Evolutionary conservation across 2,113 vertebrate genomes (phyloP), one percentile per base, ranked within the genome.

Genomic region (Notarius lentiginosus): DNA sequence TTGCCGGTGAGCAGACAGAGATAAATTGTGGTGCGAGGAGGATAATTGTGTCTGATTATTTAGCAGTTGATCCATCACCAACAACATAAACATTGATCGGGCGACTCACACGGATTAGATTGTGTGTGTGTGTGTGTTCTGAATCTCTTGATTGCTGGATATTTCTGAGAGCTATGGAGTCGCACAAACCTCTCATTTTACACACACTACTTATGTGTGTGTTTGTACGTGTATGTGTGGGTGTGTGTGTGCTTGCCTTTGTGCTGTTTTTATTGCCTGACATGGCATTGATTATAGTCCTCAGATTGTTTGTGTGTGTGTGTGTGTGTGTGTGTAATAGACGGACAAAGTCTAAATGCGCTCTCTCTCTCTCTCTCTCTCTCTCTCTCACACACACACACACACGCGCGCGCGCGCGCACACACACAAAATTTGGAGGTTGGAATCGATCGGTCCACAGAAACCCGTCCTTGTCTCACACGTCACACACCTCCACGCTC

Each of bases 31-130:
- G 41, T 58, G n/a, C 34, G 30, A 11, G 51, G 18, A 55, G 77
- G 89, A 84, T 89, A 88, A 90, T 88, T 83, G 89, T 86, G 77
- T 85, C 72, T 84, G 88, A 90, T 91, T 90, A 89, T 91, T 87
- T 87, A 82, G 80, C 86, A 90, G 89, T 86, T 89, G 84, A 89
- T 89, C 89, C 60, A 79, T 90, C 87, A 89, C 76, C 87, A 89
- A 88, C 66, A 87, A 86, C 88, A 89, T 89, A 86, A 89, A 90
- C n/a, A 89, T 89, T 86, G 89, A 91, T 89, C 82, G 68, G 53
- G 41, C 18, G 27, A 76, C 56, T 77, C 63, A 80, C 51, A 51
- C 79, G 20, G 20, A 6, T 82, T 84, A 66, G 55, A 84, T 11
- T 56, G 41, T 49, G 73, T 84, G 49, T 79, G 70, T 80, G 79